Percentiles rank a stretch among this genome's conserved stretches.
Evolutionary conservation across 2,888 invertebrate species (phyloP).

Genomic region (Ormyrus thymus): DNA sequence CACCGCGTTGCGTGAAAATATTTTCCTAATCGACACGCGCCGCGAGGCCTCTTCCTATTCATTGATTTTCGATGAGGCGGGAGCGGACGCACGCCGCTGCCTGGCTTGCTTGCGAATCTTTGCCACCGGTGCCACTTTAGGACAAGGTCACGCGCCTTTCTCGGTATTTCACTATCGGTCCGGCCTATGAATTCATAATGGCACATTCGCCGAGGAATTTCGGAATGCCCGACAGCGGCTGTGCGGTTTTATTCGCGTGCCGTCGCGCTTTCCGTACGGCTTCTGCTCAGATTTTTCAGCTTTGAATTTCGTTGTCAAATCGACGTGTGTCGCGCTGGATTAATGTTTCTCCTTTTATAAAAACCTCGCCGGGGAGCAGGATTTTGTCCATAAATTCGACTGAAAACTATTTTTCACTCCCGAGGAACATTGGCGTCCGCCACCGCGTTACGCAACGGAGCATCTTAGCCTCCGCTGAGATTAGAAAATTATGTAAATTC

Average conservation of each 20-base stretch:
- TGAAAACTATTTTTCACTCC: conserved; percentile 14
- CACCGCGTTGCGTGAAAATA: conserved; percentile 5
- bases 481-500: conserved; percentile 41
- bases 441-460: conserved; percentile 41
- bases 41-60: conserved; percentile 23
- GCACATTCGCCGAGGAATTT: too few species aligned
- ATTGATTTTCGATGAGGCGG: conserved; percentile 13
- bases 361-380: too few species aligned
- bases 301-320: too few species aligned
- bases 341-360: too few species aligned
- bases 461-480: conserved; percentile 1
- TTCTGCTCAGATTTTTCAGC: too few species aligned
- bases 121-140: too few species aligned
- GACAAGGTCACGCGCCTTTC: too few species aligned
- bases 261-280: too few species aligned
- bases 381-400: conserved; percentile 7
- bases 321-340: too few species aligned
- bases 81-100: not conserved
- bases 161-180: too few species aligned
- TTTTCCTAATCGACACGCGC: conserved; percentile 39
- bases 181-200: too few species aligned
- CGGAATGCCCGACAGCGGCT: not conserved
- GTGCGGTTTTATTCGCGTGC: not conserved
- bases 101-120: not conserved
- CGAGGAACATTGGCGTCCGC: conserved; percentile 2